Base-by-base conservation (phyloP, 2,113 vertebrate genomes). In the Castor canadensis region DNA sequence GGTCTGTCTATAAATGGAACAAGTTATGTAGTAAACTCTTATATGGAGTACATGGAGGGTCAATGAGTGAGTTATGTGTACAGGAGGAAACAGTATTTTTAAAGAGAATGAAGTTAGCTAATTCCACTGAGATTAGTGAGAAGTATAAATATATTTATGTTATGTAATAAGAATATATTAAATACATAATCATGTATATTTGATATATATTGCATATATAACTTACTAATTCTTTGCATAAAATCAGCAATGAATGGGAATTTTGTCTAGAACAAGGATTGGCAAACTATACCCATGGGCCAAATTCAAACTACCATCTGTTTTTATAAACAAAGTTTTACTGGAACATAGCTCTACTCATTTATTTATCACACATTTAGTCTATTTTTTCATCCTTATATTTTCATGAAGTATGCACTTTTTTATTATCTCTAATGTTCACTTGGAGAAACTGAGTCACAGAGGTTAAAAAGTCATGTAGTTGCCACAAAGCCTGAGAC, bases 281-380 rank as follows among this genome's bases (percentile, higher is more conserved):
- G 66, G 62, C 45, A 40, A 47, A n/a, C 43, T 52, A 32, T 6
- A 35, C 17, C 60, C 12, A 20, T 28, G 56, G 13, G 30, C 38
- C 58, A 75, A 69, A 71, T 56, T 43, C 52, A 92, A 71, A 38
- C 73, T 85, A 58, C 67, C 30, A 52, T 52, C 26, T 89, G 5
- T 45, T 49, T 80, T 71, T 71, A n/a, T 69, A 89, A 81, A 62
- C 64, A 76, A 92, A 82, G 87, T 64, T 77, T 66, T 82, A 82
- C 3, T 22, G 11, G 73, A 72, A 92, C 17, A 45, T 58, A 62
- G 30, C 30, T 66, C 35, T 9, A 30, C 49, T 30, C 45, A 38
- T 40, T 38, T 49, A 52, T 56, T 73, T 58, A n/a, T 28, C 47
- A 67, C 62, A 45, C 92, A 60, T 26, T 89, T 47, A 16, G 32